phyloP scores from a whole-genome alignment of 2,797 vertebrate species.

The Malacoctenus gilli region DNA sequence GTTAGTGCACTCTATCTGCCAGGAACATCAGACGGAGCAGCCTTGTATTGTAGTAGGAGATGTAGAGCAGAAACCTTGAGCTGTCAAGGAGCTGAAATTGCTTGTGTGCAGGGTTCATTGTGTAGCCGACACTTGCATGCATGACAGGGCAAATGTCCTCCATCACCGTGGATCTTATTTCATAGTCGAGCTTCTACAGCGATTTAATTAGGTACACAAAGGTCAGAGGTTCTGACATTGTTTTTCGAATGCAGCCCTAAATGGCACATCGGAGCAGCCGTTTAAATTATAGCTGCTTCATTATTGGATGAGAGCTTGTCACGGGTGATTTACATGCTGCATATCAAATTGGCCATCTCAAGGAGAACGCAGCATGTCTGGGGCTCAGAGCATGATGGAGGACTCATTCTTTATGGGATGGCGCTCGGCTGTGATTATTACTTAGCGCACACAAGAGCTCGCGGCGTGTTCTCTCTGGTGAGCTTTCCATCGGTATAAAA shows the following conservation, averaged over 20 bases:
- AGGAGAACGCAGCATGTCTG: conserved; percentile 41
- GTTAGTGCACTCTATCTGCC: no score
- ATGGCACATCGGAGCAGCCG: conserved; percentile 26
- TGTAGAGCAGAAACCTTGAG: no score
- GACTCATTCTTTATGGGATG: conserved; percentile 53
- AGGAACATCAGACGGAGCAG: no score
- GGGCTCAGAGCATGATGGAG: conserved; percentile 23
- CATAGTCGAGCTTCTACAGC: no score
- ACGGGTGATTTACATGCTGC: conserved; percentile 55
- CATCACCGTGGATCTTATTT: conserved; percentile 31
- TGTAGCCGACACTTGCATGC: conserved; percentile 26
- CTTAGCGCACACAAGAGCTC: conserved; percentile 46
- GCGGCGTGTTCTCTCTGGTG: conserved; percentile 27
- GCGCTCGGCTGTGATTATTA: conserved; percentile 54
- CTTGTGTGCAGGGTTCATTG: no score
- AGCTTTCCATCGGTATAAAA: conserved; percentile 46
- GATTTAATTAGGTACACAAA: conserved; percentile 51
- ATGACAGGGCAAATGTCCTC: conserved; percentile 37
- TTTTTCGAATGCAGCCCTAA: conserved; percentile 44
- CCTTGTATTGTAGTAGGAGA: no score
- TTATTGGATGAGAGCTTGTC: conserved; percentile 55
- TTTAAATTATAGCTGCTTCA: conserved; percentile 56
- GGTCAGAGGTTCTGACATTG: conserved; percentile 49
- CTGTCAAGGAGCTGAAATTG: conserved; percentile 25
- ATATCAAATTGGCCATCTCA: conserved; percentile 54